Evolutionary conservation across 2,888 invertebrate species (phyloP).

Genomic region (Heliconius hortense): DNA sequence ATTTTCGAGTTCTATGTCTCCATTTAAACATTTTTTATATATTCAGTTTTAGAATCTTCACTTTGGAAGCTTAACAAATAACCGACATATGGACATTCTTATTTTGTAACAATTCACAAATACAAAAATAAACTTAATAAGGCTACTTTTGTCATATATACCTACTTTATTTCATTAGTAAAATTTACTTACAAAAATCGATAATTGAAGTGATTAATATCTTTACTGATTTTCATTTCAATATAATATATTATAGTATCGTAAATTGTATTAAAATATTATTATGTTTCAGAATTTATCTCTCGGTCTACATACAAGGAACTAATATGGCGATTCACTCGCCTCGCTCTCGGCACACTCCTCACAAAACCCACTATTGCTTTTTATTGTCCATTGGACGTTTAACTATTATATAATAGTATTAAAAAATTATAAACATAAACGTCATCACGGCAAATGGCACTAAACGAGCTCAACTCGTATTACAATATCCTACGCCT

Average conservation of each 20-base stretch:
- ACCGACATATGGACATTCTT: slow-evolving; percentile 38
- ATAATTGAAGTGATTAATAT: slow-evolving; percentile 59
- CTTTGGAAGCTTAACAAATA: slow-evolving; percentile 25
- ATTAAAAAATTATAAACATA: slow-evolving; percentile 58
- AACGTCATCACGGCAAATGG: slow-evolving; percentile 71
- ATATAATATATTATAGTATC: slow-evolving; percentile 62
- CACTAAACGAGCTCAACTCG: slow-evolving; percentile 74
- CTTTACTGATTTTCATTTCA: slow-evolving; percentile 62
- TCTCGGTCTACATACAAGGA: slow-evolving; percentile 64
- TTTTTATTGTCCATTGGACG: slow-evolving; percentile 69
- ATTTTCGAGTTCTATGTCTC: slow-evolving; percentile 60
- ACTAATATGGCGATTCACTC: slow-evolving; percentile 45
- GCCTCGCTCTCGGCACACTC: slow-evolving; percentile 43
- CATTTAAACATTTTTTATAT: slow-evolving; percentile 42
- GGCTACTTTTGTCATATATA: slow-evolving; percentile 49
- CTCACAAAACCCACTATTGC: slow-evolving; percentile 52
- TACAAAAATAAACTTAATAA: slow-evolving; percentile 56
- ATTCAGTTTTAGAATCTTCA: slow-evolving; percentile 22
- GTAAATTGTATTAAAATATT: slow-evolving; percentile 76
- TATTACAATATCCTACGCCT: slow-evolving; percentile 63
- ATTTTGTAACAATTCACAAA: slow-evolving; percentile 52
- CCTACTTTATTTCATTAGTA: slow-evolving; percentile 50
- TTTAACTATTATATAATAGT: slow-evolving; percentile 59
- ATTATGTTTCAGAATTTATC: slow-evolving; percentile 73
- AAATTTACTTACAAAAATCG: slow-evolving; percentile 60